These are phyloP conservation scores for Bombus polaris DNA, from an alignment of 1,140 invertebrate genomes.

Conservation along the genomic window DNA sequence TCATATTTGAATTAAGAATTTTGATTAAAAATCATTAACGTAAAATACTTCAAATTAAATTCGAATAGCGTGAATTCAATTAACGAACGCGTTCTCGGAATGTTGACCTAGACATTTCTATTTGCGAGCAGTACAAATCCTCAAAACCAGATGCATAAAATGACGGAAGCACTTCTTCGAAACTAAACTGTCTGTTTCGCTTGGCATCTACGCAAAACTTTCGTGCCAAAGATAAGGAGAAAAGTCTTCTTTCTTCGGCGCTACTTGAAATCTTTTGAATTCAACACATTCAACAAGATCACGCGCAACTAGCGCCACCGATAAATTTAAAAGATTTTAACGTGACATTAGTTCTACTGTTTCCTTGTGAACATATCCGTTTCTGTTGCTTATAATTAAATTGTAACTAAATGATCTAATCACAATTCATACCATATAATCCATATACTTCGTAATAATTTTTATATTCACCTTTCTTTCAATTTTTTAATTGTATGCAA, in stretches of 20 bases:
- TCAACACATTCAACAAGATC: not conserved
- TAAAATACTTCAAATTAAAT: not conserved
- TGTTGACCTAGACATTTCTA: constrained; percentile 69
- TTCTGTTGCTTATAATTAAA: not conserved
- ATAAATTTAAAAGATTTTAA: constrained; percentile 31
- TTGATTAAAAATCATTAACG: not conserved
- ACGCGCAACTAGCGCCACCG: constrained; percentile 30
- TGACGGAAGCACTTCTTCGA: constrained; percentile 58
- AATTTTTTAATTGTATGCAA: no score
- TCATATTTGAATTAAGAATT: not conserved
- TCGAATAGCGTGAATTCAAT: not conserved
- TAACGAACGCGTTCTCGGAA: constrained; percentile 3
- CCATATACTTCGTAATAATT: not conserved
- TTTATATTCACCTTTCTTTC: not conserved
- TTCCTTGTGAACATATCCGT: not conserved
- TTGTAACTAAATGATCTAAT: not conserved
- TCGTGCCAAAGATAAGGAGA: constrained; percentile 31
- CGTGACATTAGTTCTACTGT: not conserved
- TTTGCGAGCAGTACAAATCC: constrained; percentile 14
- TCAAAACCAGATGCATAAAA: constrained; percentile 42
- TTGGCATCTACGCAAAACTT: constrained; percentile 64
- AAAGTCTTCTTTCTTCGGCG: constrained; percentile 20
- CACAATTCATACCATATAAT: not conserved
- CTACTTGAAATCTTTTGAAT: constrained; percentile 4
- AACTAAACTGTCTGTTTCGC: constrained; percentile 58